Evolutionary conservation across 2,113 vertebrate species (phyloP), one percentile per base, ranked within the genome.

Genomic region (Rhinoptilus africanus): DNA sequence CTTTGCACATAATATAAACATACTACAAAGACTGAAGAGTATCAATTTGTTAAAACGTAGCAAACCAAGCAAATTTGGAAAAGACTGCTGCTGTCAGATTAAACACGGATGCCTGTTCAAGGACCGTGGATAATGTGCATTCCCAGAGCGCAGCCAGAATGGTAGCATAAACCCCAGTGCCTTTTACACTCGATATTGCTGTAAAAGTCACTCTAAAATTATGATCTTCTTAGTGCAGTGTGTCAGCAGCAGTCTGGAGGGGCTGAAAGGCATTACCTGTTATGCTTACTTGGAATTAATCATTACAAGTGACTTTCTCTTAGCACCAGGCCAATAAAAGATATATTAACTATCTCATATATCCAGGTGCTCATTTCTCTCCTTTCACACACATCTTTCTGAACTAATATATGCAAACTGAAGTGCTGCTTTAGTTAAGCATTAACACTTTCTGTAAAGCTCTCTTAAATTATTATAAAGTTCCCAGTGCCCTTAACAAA

Each of bases 81-180:
- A 16, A n/a, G 43, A 23, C 56, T 24, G 43, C 48, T 77, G 75
- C 85, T 66, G 60, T 14, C 75, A 48, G 37, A 37, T 20, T 21
- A 47, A n/a, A 26, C 48, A 32, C 0, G 0, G 43, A 26, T 3
- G 10, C 14, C 57, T 69, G 3, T 1, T 30, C 43, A 14, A 56
- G 69, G 45, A 34, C 48, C 0, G 4, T 1, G 39, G 50, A 6
- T 14, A 22, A 43, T 2, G 15, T 6, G 12, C n/a, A 6, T 37
- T 62, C n/a, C 63, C 35, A 9, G 0, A 2, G 10, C 2, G 1
- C 48, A 41, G 66, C 74, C 79, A 59, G 41, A 41, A 51, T 1
- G 1, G 63, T 1, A 66, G 63, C 43, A 41, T 4, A n/a, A 75
- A 19, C 63, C 47, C 28, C 45, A 10, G 8, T 5, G 34, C 14